Evolutionary conservation across 1,140 invertebrate species (phyloP).

Genomic region (Heliconius eleuchia): DNA sequence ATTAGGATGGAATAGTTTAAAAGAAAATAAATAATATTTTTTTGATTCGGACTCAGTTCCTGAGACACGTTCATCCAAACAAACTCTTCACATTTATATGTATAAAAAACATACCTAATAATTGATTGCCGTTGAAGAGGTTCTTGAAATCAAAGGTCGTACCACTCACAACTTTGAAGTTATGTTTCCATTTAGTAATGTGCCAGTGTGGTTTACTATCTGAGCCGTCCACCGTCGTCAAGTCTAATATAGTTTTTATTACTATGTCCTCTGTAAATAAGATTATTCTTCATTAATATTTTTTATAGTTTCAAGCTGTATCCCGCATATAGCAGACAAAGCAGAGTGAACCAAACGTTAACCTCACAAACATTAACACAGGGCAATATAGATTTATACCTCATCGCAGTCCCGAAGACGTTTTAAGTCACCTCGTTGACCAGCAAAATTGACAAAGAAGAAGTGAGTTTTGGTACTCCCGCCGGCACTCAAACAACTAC

Average conservation of each 20-base stretch:
- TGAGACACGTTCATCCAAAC: too few species aligned
- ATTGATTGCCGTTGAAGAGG: constrained; percentile 81
- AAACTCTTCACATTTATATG: too few species aligned
- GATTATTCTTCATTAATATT: not conserved
- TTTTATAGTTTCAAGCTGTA: not conserved
- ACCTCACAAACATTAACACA: too few species aligned
- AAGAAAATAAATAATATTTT: too few species aligned
- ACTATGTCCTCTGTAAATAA: constrained; percentile 53
- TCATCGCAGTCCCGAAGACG: too few species aligned
- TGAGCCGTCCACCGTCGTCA: constrained; percentile 49
- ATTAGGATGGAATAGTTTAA: too few species aligned
- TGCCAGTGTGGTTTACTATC: constrained; percentile 73
- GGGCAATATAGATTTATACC: too few species aligned
- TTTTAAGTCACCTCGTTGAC: too few species aligned
- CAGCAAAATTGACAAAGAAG: too few species aligned
- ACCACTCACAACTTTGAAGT: constrained; percentile 50
- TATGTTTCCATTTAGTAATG: constrained; percentile 55
- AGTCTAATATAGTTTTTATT: constrained; percentile 49
- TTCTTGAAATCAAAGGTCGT: constrained; percentile 76
- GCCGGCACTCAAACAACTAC: too few species aligned
- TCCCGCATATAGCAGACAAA: not conserved
- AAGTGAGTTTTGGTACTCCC: too few species aligned
- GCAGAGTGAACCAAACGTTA: not conserved
- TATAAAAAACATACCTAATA: constrained; percentile 60
- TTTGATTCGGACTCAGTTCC: too few species aligned